Evolutionary conservation across 2,113 vertebrate genomes (phyloP).

Genomic region (Daubentonia madagascariensis): DNA sequence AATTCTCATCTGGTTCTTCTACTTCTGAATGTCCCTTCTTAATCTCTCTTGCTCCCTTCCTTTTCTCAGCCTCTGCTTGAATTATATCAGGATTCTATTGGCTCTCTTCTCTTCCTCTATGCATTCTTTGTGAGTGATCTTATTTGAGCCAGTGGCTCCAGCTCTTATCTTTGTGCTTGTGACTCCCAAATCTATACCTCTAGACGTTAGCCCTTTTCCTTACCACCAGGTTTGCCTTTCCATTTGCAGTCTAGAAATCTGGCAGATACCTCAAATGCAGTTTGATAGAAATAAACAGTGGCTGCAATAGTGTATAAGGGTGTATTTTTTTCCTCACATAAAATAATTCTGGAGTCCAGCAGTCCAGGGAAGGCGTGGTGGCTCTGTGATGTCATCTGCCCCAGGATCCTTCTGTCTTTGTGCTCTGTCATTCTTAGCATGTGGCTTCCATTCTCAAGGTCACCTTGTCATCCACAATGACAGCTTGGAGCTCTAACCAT

Average conservation of each 20-base stretch:
- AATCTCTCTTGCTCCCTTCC: neutral
- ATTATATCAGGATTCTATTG: neutral
- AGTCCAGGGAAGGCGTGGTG: neutral
- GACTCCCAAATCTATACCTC: neutral
- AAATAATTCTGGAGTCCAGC: neutral
- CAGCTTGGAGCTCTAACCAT: neutral
- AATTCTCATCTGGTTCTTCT: neutral
- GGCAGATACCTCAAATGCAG: neutral
- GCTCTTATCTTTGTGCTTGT: neutral
- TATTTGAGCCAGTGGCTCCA: neutral
- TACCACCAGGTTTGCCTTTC: neutral
- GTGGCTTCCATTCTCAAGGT: neutral
- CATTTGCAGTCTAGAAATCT: neutral
- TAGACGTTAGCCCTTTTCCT: neutral
- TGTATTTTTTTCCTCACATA: neutral
- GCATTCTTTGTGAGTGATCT: neutral
- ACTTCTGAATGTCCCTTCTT: neutral
- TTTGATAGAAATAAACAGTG: neutral
- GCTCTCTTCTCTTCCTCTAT: neutral
- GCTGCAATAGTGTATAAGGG: neutral
- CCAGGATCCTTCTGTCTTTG: neutral
- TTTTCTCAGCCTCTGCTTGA: neutral
- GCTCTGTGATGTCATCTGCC: neutral
- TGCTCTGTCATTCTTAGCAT: neutral
- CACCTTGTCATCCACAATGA: neutral